Conservation (phyloP, 2,797 vertebrate genomes). For the Sphenopsis melanotis region DNA sequence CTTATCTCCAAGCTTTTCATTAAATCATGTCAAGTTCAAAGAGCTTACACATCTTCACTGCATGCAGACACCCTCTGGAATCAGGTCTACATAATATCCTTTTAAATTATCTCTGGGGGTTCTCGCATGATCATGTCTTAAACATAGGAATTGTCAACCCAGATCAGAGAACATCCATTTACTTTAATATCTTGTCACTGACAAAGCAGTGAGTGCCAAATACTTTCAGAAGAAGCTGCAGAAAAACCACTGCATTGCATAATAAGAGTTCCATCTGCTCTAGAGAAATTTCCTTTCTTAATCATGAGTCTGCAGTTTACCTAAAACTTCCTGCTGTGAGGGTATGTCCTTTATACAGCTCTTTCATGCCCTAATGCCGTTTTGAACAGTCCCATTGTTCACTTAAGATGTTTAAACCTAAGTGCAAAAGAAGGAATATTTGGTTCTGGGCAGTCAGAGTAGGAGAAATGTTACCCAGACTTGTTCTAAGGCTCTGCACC, state of each 20-base stretch:
- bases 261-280: not conserved
- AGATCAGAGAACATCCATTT: constrained; percentile 30
- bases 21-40: constrained; percentile 33
- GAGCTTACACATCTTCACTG: constrained; percentile 1
- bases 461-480: not conserved
- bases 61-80: not conserved
- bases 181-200: not conserved
- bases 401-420: not conserved
- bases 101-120: constrained; percentile 2
- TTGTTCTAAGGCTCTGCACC: not conserved
- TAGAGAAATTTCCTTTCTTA: not conserved
- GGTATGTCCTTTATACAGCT: not conserved
- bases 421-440: not conserved
- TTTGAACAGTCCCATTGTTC: not conserved
- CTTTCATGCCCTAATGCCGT: not conserved
- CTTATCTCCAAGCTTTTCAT: constrained; percentile 21
- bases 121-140: not conserved
- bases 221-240: not conserved
- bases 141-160: not conserved
- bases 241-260: not conserved
- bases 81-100: not conserved
- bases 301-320: not conserved
- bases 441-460: not conserved
- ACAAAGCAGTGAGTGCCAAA: not conserved
- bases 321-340: not conserved